Percentiles rank a stretch among this genome's conserved stretches.
phyloP scores from a whole-genome alignment of 2,113 vertebrate genomes.

The Amblyopsis rosae region DNA sequence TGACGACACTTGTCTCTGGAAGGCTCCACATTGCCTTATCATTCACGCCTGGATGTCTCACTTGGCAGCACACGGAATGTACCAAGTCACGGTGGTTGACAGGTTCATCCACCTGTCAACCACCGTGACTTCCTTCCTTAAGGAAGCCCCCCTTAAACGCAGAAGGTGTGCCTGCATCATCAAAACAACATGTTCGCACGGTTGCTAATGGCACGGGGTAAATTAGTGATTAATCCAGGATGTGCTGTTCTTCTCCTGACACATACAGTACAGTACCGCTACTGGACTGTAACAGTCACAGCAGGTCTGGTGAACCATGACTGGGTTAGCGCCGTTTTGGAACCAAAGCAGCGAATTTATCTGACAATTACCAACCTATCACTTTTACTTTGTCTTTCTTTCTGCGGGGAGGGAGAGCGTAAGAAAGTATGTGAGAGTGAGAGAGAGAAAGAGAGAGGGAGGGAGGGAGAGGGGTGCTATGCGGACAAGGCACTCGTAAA shows the following conservation, averaged over 20 bases:
- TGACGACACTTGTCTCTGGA: not conserved
- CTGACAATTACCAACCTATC: constrained; percentile 21
- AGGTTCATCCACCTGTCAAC: constrained; percentile 62
- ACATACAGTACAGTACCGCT: too few species aligned
- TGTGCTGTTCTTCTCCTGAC: too few species aligned
- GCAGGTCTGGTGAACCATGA: not conserved
- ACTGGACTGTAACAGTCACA: too few species aligned
- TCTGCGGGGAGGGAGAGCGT: not conserved
- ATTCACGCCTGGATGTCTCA: not conserved
- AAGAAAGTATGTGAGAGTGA: not conserved
- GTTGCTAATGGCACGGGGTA: constrained; percentile 3
- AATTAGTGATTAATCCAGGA: not conserved
- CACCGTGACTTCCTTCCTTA: too few species aligned
- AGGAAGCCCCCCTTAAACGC: constrained; percentile 9
- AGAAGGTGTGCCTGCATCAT: constrained; percentile 63
- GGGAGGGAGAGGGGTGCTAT: constrained; percentile 4
- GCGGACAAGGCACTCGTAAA: constrained; percentile 16
- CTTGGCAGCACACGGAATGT: constrained; percentile 18
- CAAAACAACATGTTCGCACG: constrained; percentile 51
- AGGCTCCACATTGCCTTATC: not conserved
- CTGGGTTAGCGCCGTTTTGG: constrained; percentile 26
- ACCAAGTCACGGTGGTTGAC: constrained; percentile 23
- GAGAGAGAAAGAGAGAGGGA: not conserved
- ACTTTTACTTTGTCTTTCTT: constrained; percentile 10
- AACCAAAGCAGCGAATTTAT: constrained; percentile 21